A percentile compares a stretch with the other conserved stretches of the same genome.
phyloP scores from a whole-genome alignment of 2,797 vertebrate genomes.

The Siniperca scherzeri region DNA sequence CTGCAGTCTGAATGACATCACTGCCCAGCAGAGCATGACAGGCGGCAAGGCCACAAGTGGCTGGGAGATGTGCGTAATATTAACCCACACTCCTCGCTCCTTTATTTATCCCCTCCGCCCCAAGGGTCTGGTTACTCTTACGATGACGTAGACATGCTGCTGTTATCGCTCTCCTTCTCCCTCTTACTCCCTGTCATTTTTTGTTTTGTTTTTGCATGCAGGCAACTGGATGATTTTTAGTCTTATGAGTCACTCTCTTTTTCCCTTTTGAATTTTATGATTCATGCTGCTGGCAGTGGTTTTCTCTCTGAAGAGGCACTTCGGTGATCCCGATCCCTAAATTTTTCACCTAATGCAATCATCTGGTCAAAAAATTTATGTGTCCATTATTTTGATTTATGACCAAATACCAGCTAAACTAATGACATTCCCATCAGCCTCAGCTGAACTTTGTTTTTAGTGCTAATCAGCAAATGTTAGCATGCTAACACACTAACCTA shows the following conservation, averaged over 20 bases:
- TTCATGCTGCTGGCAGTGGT: slow-evolving; percentile 47
- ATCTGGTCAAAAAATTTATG: background rate
- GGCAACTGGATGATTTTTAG: slow-evolving; percentile 49
- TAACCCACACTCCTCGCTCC: slow-evolving; percentile 60
- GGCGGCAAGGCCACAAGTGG: slow-evolving; percentile 59
- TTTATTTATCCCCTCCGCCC: slow-evolving; percentile 74
- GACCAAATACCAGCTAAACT: background rate
- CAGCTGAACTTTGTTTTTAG: background rate
- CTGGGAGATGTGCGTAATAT: slow-evolving; percentile 64
- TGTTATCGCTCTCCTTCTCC: slow-evolving; percentile 29
- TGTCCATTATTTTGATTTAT: background rate
- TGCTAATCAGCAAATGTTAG: background rate
- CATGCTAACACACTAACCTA: background rate
- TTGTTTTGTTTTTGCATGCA: slow-evolving; percentile 46
- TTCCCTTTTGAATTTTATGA: slow-evolving; percentile 56
- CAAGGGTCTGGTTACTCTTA: slow-evolving; percentile 60
- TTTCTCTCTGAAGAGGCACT: slow-evolving; percentile 47
- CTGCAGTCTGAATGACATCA: slow-evolving; percentile 74
- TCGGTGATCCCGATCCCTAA: background rate
- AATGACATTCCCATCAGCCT: background rate
- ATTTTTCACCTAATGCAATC: background rate
- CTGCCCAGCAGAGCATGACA: slow-evolving; percentile 58
- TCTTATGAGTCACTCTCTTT: slow-evolving; percentile 56
- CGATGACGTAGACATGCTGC: slow-evolving; percentile 55
- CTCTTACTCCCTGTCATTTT: background rate